A percentile compares a stretch with the other conserved stretches of the same genome.
phyloP scores from a whole-genome alignment of 23 tunicate species.

The Clavelina lepadiformis region DNA sequence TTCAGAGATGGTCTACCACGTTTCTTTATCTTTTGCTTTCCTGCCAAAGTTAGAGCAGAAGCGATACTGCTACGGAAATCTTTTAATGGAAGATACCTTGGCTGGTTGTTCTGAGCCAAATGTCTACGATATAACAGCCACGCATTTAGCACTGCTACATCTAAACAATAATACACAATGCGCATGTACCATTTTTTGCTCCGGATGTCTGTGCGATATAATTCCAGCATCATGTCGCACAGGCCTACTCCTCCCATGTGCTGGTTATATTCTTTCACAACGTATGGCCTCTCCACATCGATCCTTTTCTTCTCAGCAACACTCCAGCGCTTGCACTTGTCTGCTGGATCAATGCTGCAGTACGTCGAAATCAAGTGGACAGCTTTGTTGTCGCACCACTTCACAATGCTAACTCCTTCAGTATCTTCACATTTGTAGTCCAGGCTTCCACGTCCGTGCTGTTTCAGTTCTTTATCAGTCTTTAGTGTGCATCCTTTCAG shows the following conservation, averaged over 20 bases:
- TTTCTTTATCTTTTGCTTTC: neutral
- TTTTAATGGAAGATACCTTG: neutral
- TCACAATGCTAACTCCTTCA: slow-evolving; percentile 8
- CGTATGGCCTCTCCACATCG: slow-evolving; percentile 13
- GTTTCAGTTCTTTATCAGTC: slow-evolving; percentile 8
- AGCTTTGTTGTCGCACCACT: slow-evolving; percentile 7
- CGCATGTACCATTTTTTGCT: slow-evolving; percentile 24
- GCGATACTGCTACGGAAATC: slow-evolving; percentile 12
- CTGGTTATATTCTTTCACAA: slow-evolving; percentile 17
- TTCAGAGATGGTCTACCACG: slow-evolving; percentile 5
- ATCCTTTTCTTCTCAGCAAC: slow-evolving; percentile 3
- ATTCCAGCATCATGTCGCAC: slow-evolving; percentile 20
- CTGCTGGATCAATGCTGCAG: slow-evolving; percentile 11
- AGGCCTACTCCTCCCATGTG: slow-evolving; percentile 28
- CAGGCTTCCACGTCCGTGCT: neutral
- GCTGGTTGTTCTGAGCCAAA: slow-evolving; percentile 1
- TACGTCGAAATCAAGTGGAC: slow-evolving; percentile 11
- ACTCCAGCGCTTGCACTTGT: slow-evolving; percentile 19
- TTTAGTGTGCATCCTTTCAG: no score
- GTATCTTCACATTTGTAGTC: slow-evolving; percentile 1
- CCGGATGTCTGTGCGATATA: slow-evolving; percentile 18
- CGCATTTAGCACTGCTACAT: slow-evolving; percentile 6
- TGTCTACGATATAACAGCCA: no score
- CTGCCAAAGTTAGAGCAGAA: slow-evolving; percentile 9
- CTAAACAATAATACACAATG: slow-evolving; percentile 21